Conservation (phyloP, 2,888 invertebrate species). For the Eupithecia subfuscata region DNA sequence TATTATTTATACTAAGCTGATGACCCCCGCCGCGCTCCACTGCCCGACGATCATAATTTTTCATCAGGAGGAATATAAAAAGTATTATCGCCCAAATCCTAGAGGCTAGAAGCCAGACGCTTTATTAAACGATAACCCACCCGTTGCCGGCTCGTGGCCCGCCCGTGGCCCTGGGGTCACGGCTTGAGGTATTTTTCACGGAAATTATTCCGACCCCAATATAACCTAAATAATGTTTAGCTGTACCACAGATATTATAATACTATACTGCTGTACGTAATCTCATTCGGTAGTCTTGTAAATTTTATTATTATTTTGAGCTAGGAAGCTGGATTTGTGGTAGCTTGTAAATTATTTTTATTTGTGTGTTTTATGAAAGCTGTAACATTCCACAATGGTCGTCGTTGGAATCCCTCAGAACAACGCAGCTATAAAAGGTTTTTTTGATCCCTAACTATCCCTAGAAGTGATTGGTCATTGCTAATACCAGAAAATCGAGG, state of each 20-base stretch:
- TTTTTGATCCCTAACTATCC: too few species aligned
- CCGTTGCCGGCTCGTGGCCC: conserved; percentile 17
- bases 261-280: too few species aligned
- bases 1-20: neutral
- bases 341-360: neutral
- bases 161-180: conserved; percentile 1
- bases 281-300: neutral
- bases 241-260: too few species aligned
- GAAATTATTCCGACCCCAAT: conserved; percentile 29
- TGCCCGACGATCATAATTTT: conserved; percentile 35
- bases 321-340: neutral
- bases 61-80: conserved; percentile 42
- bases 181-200: conserved; percentile 30
- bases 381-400: too few species aligned
- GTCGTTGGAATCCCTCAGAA: too few species aligned
- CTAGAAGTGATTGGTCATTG: too few species aligned
- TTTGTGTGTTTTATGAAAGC: too few species aligned
- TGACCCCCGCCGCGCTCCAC: conserved; percentile 24
- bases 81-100: conserved; percentile 34
- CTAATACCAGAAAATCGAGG: too few species aligned
- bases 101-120: conserved; percentile 22
- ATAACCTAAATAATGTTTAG: conserved; percentile 20
- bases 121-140: conserved; percentile 35
- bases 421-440: neutral
- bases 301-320: conserved; percentile 19